Base-by-base conservation (phyloP, 2,113 vertebrate species). In the Hypocryptadius cinnamomeus region DNA sequence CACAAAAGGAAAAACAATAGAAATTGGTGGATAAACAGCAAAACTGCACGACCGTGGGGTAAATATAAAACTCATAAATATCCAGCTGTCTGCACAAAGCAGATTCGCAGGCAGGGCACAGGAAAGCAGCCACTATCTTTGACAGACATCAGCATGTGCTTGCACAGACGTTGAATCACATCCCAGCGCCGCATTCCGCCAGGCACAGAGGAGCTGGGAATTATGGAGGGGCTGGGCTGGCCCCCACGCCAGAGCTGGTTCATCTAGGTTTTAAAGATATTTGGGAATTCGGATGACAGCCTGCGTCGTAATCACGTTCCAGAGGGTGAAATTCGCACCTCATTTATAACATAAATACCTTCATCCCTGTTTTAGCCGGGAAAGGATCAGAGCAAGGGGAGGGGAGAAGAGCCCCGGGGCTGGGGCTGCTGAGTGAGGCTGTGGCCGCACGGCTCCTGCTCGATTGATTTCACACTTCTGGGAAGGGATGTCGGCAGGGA, bases 1-100 rank as follows among this genome's bases (percentile, higher is more conserved):
- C 53, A 39, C 69, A 8, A 35, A 88, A 86, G 82, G 64, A 77
- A 56, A 71, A 87, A 54, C 90, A 71, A 64, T 5, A 60, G 79
- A 28, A 93, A 94, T 27, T 1, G 24, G 74, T n/a, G 61, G 72
- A 73, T 87, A 87, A 93, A 84, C 69, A 88, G 48, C 72, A 40
- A 87, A 90, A 90, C 13, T 11, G 56, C 89, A 81, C 65, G 76
- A 53, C 76, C 4, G 6, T 5, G 5, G 89, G 90, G 95, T 82
- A 95, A 97, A 97, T 97, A 96, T 95, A 98, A 96, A 95, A 59
- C 89, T 91, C 72, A 54, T 97, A 98, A 98, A 98, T 98, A 97
- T 91, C 96, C 98, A 98, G 98, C 98, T 98, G 98, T 97, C 97
- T 95, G 74, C 91, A 95, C 84, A 89, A 94, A 89, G 77, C 92